Base-by-base conservation (phyloP, 2,888 invertebrate genomes). In the Chouioia cunea region DNA sequence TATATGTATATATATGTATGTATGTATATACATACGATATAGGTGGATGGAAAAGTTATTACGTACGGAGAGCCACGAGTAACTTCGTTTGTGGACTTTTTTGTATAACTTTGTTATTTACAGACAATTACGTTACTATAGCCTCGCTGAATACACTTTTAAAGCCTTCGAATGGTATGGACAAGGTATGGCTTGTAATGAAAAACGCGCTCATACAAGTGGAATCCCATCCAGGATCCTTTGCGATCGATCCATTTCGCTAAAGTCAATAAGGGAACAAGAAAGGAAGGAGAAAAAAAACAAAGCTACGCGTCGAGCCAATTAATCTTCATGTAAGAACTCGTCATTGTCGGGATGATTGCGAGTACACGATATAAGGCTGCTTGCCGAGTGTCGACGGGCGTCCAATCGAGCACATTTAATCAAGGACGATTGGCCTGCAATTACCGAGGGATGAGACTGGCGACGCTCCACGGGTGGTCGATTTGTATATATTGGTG, bases 391-490 rank as follows among this genome's bases (percentile, higher is more conserved):
- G n/a, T 53, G 53, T 44, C 65, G 57, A 50, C 52, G 52, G 70
- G 70, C 52, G 70, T 71, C 57, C 62, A 71, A 71, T 71, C 48
- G 70, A 60, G 62, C 50, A 57, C 65, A 71, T 71, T 65, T 66
- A 65, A 71, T 71, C 66, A 66, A 62, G 60, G 44, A 46, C 23
- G n/a, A 53, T 36, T 36, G 36, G 36, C 36, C 36, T 36, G 36
- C 36, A 22, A 53, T 15, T 15, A 53, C 14, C 14, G 22, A 12
- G 53, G 16, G 36, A 36, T 10, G 36, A 36, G n/a, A n/a, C n/a
- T 12, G 36, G 10, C 36, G 36, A 36, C 36, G 36, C 36, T 36
- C 36, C 36, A 12, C 36, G 36, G 36, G 36, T 36, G 36, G 36
- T 36, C 36, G 36, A 4, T 12, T 36, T 36, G n/a, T n/a, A n/a